phyloP scores from a whole-genome alignment of 2,888 invertebrate species.

The Lottia gigantea region DNA sequence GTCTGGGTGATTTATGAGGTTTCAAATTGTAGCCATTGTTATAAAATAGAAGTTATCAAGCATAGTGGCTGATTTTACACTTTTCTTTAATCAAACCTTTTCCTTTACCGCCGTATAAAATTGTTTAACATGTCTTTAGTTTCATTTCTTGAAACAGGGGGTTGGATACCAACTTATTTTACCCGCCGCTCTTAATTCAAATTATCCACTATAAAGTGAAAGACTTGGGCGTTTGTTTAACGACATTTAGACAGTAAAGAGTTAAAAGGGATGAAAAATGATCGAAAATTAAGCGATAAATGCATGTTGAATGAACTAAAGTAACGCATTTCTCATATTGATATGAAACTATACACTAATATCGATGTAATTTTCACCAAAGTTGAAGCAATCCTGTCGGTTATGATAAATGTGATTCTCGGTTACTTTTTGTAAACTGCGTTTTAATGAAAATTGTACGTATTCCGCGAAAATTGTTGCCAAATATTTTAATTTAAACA shows the following conservation, averaged over 20 bases:
- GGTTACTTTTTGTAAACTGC: too few species aligned
- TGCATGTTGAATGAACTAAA: background rate
- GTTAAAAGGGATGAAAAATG: slow-evolving; percentile 9
- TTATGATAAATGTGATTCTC: too few species aligned
- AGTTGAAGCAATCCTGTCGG: too few species aligned
- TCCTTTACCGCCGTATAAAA: background rate
- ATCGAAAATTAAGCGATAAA: slow-evolving; percentile 9
- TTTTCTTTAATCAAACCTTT: background rate
- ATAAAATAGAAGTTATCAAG: background rate
- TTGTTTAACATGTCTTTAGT: background rate
- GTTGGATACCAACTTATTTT: background rate
- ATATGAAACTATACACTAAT: background rate
- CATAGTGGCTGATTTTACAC: background rate
- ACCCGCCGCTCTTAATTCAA: slow-evolving; percentile 5
- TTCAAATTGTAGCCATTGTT: background rate
- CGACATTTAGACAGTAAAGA: slow-evolving; percentile 9
- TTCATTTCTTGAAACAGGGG: background rate
- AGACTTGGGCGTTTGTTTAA: slow-evolving; percentile 5
- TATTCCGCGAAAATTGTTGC: too few species aligned
- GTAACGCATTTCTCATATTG: background rate
- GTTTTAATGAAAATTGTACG: too few species aligned
- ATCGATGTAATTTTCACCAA: too few species aligned
- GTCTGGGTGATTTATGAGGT: slow-evolving; percentile 7
- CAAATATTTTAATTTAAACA: too few species aligned
- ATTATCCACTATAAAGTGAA: slow-evolving; percentile 2